A percentile compares a stretch with the other conserved stretches of the same genome.
Conservation (phyloP, 2,797 vertebrate genomes). For the Coranthus polyacanthus region DNA sequence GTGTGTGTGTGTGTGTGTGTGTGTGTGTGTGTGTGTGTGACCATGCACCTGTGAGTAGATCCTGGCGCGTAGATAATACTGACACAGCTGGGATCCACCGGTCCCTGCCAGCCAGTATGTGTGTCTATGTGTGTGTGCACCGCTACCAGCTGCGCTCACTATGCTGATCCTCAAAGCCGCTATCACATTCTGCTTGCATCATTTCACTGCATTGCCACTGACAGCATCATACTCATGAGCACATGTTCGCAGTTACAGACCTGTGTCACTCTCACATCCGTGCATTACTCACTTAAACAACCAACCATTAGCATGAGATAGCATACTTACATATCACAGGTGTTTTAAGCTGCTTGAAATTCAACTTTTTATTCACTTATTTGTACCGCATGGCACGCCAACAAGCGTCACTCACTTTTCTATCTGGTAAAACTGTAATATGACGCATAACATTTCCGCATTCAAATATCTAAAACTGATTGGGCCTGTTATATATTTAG, state of each 20-base stretch:
- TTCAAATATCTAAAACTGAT: too few relatives aligned
- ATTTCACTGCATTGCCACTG: conserved; percentile 50
- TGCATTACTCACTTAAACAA: conserved; percentile 13
- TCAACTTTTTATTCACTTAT: not conserved
- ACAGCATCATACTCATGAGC: conserved; percentile 50
- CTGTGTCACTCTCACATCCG: conserved; percentile 22
- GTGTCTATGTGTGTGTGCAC: conserved; percentile 23
- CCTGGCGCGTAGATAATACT: conserved; percentile 50
- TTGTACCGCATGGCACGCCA: not conserved
- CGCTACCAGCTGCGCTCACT: conserved; percentile 63
- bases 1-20: conserved; percentile 3
- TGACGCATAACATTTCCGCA: not conserved
- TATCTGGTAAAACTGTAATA: not conserved
- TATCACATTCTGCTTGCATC: conserved; percentile 65
- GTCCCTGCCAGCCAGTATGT: conserved; percentile 44
- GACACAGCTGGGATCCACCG: conserved; percentile 67
- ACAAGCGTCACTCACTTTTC: not conserved
- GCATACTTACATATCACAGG: conserved; percentile 10
- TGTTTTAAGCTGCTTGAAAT: conserved; percentile 18
- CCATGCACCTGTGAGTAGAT: conserved; percentile 50
- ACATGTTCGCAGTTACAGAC: conserved; percentile 48
- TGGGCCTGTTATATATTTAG: too few relatives aligned
- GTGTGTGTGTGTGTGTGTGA: conserved; percentile 37
- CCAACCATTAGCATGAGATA: conserved; percentile 17
- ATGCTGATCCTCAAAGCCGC: conserved; percentile 63